Conservation (phyloP, 2,888 invertebrate genomes). For the Megastigmus dorsalis region DNA sequence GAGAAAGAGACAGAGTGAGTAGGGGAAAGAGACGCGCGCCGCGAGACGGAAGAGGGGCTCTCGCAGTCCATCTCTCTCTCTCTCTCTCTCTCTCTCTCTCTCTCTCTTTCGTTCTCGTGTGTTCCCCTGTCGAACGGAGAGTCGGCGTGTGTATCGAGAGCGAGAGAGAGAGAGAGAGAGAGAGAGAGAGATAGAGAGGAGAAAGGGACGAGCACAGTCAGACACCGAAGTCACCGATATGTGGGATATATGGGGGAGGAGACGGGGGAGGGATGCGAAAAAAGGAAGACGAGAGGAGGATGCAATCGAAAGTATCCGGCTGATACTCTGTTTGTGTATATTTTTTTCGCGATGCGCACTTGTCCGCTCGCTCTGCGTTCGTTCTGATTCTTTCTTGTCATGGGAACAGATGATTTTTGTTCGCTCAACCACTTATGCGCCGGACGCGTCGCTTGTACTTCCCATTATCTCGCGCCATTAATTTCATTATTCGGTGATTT, state of each 20-base stretch:
- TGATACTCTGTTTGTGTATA: conserved; percentile 33
- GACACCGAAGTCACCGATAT: conserved; percentile 48
- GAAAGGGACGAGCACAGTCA: conserved; percentile 40
- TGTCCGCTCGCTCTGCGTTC: too few relatives aligned
- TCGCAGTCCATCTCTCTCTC: too few relatives aligned
- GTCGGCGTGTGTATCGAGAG: conserved; percentile 37
- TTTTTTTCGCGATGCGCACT: conserved; percentile 31
- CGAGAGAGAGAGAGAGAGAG: conserved; percentile 35
- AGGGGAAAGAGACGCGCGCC: background rate
- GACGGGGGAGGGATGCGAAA: conserved; percentile 16
- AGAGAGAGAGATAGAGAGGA: conserved; percentile 35
- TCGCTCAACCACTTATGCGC: too few relatives aligned
- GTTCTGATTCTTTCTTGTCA: background rate
- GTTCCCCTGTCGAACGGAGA: conserved; percentile 34
- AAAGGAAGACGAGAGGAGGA: conserved; percentile 28
- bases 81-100: too few relatives aligned
- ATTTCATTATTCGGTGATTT: too few relatives aligned
- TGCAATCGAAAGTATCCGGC: conserved; percentile 51
- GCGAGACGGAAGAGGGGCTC: conserved; percentile 11
- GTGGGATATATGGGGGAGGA: conserved; percentile 19
- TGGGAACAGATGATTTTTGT: too few relatives aligned
- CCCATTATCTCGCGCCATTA: too few relatives aligned
- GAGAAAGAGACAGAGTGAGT: conserved; percentile 29
- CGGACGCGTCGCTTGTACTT: too few relatives aligned
- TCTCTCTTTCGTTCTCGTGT: background rate